Percentiles rank a stretch among this genome's conserved stretches.
phyloP scores from a whole-genome alignment of 2,888 invertebrate species.

The Coelinius sp. region DNA sequence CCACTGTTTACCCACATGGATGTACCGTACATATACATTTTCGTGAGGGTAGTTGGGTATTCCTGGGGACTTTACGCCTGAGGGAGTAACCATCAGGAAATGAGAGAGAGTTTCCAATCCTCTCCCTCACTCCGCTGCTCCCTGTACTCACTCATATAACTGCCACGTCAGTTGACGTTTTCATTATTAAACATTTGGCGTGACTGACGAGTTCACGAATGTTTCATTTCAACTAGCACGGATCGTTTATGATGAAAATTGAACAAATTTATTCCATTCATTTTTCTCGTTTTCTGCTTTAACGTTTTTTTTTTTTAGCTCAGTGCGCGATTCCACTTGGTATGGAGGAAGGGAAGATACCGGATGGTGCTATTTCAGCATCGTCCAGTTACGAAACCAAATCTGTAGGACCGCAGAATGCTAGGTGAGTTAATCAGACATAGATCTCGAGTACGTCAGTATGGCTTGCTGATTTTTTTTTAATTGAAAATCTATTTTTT shows the following conservation, averaged over 20 bases:
- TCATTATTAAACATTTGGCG: constrained; percentile 37
- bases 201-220: constrained; percentile 25
- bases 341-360: constrained; percentile 89
- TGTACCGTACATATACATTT: neutral
- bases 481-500: no score
- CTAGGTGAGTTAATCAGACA: constrained; percentile 78
- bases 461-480: no score
- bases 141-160: constrained; percentile 3
- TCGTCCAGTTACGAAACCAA: constrained; percentile 89
- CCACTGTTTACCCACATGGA: constrained; percentile 24
- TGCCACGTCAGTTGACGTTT: constrained; percentile 17
- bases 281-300: neutral
- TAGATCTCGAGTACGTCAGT: neutral
- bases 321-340: constrained; percentile 84
- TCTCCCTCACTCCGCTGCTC: neutral
- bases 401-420: constrained; percentile 89
- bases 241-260: neutral
- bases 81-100: constrained; percentile 27
- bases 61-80: constrained; percentile 28
- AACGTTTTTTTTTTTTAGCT: constrained; percentile 66
- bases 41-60: constrained; percentile 3
- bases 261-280: constrained; percentile 4
- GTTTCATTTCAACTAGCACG: constrained; percentile 19
- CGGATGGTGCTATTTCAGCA: constrained; percentile 87
- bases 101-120: constrained; percentile 23